phyloP scores from a whole-genome alignment of 2,888 invertebrate genomes.

The Onthophagus sagittarius region DNA sequence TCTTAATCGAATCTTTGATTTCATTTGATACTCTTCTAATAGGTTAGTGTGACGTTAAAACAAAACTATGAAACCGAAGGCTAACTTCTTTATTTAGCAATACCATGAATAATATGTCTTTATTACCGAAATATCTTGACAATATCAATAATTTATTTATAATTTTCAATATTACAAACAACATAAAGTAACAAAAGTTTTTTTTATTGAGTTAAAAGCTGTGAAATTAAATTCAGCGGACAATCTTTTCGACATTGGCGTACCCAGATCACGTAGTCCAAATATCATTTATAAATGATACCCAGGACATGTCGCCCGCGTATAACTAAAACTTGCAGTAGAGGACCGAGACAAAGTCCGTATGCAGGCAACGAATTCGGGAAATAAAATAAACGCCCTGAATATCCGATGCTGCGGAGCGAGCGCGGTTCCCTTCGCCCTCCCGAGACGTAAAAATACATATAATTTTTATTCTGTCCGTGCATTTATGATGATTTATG shows the following conservation, averaged over 20 bases:
- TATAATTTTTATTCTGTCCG: constrained; percentile 21
- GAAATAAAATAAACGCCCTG: constrained; percentile 6
- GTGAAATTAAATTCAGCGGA: not conserved
- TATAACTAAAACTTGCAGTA: not conserved
- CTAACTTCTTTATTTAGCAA: too few species aligned
- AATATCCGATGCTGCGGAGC: not conserved
- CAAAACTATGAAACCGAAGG: too few species aligned
- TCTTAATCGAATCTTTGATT: too few species aligned
- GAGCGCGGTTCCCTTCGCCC: not conserved
- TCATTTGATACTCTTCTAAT: too few species aligned
- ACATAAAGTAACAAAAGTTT: not conserved
- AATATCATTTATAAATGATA: constrained; percentile 11
- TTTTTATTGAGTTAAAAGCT: not conserved
- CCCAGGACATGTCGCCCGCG: constrained; percentile 3
- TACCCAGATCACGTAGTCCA: constrained; percentile 2
- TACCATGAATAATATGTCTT: too few species aligned
- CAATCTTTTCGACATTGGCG: not conserved
- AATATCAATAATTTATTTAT: too few species aligned
- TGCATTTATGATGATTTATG: constrained; percentile 18
- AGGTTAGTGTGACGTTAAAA: too few species aligned
- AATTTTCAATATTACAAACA: too few species aligned
- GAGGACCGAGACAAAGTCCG: not conserved
- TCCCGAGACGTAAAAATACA: constrained; percentile 3
- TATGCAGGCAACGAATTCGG: not conserved
- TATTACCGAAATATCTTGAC: too few species aligned